Conservation (phyloP, 2,797 vertebrate species). For the Microcaecilia unicolor region DNA sequence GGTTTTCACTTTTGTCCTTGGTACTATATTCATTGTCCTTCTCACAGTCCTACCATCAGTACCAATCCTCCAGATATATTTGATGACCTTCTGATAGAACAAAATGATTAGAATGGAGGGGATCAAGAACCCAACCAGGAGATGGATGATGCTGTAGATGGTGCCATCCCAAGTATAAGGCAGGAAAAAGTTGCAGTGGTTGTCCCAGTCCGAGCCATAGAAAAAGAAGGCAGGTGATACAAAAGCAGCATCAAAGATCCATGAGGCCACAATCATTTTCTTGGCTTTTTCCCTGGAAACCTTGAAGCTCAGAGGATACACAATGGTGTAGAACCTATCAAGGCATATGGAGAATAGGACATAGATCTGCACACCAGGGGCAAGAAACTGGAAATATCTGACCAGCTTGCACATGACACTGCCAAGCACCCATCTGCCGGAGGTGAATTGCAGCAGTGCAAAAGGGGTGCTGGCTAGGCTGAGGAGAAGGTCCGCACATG, state of each 20-base stretch:
- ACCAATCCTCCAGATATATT: constrained; percentile 88
- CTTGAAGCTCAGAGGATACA: constrained; percentile 88
- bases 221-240: constrained; percentile 72
- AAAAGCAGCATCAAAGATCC: constrained; percentile 67
- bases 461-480: constrained; percentile 70
- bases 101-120: constrained; percentile 65
- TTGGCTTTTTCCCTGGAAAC: constrained; percentile 90
- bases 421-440: constrained; percentile 68
- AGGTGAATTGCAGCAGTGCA: constrained; percentile 69
- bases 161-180: constrained; percentile 67
- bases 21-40: constrained; percentile 86
- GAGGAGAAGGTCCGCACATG: constrained; percentile 80
- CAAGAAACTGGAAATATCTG: constrained; percentile 79
- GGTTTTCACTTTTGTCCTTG: constrained; percentile 92
- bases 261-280: constrained; percentile 81
- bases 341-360: constrained; percentile 82
- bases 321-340: constrained; percentile 84
- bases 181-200: constrained; percentile 79
- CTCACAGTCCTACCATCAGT: constrained; percentile 74
- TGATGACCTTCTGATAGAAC: constrained; percentile 83
- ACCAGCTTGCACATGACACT: constrained; percentile 58
- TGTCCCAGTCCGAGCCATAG: constrained; percentile 46
- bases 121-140: constrained; percentile 69
- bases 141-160: constrained; percentile 55
- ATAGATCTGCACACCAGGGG: constrained; percentile 77